Base-by-base conservation (phyloP, 2,888 invertebrate species). In the Xanthorhoe designata region DNA sequence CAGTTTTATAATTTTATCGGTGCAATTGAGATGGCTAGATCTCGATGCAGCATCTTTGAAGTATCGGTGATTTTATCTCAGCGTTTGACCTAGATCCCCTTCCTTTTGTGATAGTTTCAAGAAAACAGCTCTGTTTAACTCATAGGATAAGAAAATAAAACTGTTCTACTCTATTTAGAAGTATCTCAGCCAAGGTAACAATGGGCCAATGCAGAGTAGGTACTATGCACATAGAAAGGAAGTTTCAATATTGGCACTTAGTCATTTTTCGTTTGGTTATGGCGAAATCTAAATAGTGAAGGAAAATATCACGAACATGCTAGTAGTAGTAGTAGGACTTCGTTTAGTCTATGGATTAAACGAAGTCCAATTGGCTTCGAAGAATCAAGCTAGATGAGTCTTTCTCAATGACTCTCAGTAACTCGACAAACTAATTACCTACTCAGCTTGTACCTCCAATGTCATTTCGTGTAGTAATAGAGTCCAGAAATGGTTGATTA, bases 401-500 rank as follows among this genome's bases (percentile, higher is more conserved):
- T 42, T 42, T 42, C 13, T 42, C 38, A 35, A 35, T 9, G 35
- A 29, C n/a, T n/a, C 29, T n/a, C 32, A 53, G 52, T 51, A 51
- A 24, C 38, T 51, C 42, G 38, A 42, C 38, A 54, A 61, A 54
- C 61, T 18, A 18, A 54, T 47, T 17, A 49, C 57, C 15, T 38
- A 55, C 17, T 42, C 54, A 32, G 51, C 42, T 60, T 52, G 47
- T 55, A 29, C 59, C 54, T 56, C 47, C 53, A 47, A 55, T 52
- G 32, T 55, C 38, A 59, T 67, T 57, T 55, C n/a, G 47, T 51
- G 47, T 81, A 75, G 84, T 86, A 89, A 90, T 90, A 88, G 87
- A 85, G 86, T 83, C 75, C 81, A 81, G 83, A 87, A 87, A 87
- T 87, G 86, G 89, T 85, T 86, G 85, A 88, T 88, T 88, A 87